Evolutionary conservation across 2,888 invertebrate genomes (phyloP).

Genomic region (Spisula subtruncata): DNA sequence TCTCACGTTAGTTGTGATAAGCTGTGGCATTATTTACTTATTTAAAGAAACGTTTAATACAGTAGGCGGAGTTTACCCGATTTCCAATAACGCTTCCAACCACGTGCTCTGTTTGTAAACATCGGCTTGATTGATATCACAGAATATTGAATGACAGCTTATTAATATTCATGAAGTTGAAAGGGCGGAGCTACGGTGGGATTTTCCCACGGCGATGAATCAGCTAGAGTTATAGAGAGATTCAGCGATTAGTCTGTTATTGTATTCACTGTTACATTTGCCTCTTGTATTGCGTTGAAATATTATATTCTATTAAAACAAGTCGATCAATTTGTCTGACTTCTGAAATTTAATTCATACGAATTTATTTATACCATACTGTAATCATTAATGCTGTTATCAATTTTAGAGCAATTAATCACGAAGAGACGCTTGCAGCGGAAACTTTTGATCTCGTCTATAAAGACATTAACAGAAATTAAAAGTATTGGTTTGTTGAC

Average conservation of each 20-base stretch:
- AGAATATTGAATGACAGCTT: not conserved
- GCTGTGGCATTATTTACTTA: constrained; percentile 44
- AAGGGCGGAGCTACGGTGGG: constrained; percentile 14
- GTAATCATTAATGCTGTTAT: constrained; percentile 47
- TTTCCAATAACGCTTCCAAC: constrained; percentile 34
- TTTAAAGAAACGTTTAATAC: constrained; percentile 5
- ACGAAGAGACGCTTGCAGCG: constrained; percentile 35
- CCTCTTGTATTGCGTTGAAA: not conserved
- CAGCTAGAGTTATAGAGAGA: constrained; percentile 3
- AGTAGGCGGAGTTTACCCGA: constrained; percentile 23
- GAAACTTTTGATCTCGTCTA: constrained; percentile 43
- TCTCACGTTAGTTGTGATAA: constrained; percentile 20
- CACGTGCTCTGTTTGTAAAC: constrained; percentile 53
- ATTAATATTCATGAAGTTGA: constrained; percentile 34
- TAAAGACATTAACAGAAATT: constrained; percentile 56
- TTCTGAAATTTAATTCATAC: constrained; percentile 18
- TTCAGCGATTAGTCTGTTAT: not conserved
- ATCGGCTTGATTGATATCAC: constrained; percentile 44
- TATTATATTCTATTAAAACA: constrained; percentile 9
- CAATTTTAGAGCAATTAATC: constrained; percentile 53
- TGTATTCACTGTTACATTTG: not conserved
- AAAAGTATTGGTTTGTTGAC: constrained; percentile 29
- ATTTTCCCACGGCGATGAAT: constrained; percentile 47
- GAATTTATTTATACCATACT: constrained; percentile 43
- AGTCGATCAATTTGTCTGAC: constrained; percentile 47